These are phyloP conservation scores for Drosophila tsacasi DNA, from an alignment of 1,140 invertebrate genomes.

Conservation along the genomic window DNA sequence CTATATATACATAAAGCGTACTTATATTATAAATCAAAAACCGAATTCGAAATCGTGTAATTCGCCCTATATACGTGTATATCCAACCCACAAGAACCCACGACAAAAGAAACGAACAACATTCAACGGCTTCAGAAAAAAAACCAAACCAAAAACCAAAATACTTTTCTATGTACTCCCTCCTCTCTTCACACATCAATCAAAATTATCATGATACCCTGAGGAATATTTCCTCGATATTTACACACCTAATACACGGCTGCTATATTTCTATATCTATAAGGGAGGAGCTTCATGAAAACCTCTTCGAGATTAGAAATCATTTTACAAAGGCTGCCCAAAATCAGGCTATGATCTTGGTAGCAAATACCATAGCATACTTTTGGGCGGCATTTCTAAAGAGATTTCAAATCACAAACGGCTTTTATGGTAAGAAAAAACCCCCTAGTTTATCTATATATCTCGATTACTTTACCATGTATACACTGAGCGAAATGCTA, in stretches of 20 bases:
- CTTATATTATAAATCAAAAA: constrained; percentile 26
- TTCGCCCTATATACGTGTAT: constrained; percentile 40
- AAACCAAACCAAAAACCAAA: constrained; percentile 10
- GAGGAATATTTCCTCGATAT: constrained; percentile 62
- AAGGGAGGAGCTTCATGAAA: neutral
- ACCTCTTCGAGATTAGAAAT: neutral
- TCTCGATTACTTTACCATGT: constrained; percentile 66
- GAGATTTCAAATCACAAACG: neutral
- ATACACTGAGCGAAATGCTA: constrained; percentile 77
- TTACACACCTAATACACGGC: constrained; percentile 50
- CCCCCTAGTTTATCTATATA: constrained; percentile 16
- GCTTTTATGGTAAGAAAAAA: neutral
- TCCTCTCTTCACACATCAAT: constrained; percentile 18
- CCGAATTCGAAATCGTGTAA: constrained; percentile 24
- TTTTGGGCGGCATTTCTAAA: neutral
- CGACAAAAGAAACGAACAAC: constrained; percentile 4
- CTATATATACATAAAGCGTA: constrained; percentile 55
- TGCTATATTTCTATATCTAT: constrained; percentile 47
- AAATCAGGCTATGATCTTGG: neutral
- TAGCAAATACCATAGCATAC: neutral
- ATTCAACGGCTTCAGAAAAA: constrained; percentile 46
- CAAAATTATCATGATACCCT: constrained; percentile 58
- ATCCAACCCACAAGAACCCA: constrained; percentile 41
- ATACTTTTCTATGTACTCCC: constrained; percentile 40
- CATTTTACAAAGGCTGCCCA: neutral